These are phyloP conservation scores for Apamea crenata DNA, from an alignment of 2,888 invertebrate species.

Conservation along the genomic window DNA sequence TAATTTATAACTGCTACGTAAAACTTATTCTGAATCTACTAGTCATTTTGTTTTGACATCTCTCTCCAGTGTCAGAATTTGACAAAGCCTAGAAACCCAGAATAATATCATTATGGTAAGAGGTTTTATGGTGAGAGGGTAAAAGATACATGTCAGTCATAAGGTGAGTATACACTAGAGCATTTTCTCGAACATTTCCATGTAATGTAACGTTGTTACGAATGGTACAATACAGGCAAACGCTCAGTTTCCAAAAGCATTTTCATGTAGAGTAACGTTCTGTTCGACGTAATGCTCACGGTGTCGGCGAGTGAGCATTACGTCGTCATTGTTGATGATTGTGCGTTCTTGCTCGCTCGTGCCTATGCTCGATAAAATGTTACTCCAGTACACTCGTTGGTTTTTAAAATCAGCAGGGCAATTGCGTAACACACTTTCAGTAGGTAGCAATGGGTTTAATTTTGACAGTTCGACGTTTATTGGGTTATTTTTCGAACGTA, in stretches of 20 bases:
- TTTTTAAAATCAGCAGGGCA: too few relatives aligned
- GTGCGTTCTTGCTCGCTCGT: too few relatives aligned
- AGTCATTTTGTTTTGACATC: constrained; percentile 49
- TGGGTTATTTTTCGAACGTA: too few relatives aligned
- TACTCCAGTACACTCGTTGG: too few relatives aligned
- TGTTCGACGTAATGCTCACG: too few relatives aligned
- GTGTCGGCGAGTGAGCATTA: too few relatives aligned
- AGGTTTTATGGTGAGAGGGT: neutral
- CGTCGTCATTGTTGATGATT: too few relatives aligned
- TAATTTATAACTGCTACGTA: constrained; percentile 53
- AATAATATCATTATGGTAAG: neutral
- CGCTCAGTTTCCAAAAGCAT: neutral
- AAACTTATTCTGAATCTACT: constrained; percentile 28
- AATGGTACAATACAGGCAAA: neutral
- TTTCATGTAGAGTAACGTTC: too few relatives aligned
- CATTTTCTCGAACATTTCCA: neutral
- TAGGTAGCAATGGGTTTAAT: too few relatives aligned
- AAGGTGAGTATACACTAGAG: neutral
- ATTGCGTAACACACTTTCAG: too few relatives aligned
- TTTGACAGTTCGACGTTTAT: too few relatives aligned
- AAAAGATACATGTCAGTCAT: neutral
- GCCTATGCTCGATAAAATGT: too few relatives aligned
- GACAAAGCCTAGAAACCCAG: neutral
- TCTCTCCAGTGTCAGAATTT: neutral
- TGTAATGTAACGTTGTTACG: neutral